Percentiles rank a stretch among this genome's conserved stretches.
Evolutionary conservation across 53 echinoderm and acorn worm genomes (phyloP).

Genomic region (Henricia sp.): DNA sequence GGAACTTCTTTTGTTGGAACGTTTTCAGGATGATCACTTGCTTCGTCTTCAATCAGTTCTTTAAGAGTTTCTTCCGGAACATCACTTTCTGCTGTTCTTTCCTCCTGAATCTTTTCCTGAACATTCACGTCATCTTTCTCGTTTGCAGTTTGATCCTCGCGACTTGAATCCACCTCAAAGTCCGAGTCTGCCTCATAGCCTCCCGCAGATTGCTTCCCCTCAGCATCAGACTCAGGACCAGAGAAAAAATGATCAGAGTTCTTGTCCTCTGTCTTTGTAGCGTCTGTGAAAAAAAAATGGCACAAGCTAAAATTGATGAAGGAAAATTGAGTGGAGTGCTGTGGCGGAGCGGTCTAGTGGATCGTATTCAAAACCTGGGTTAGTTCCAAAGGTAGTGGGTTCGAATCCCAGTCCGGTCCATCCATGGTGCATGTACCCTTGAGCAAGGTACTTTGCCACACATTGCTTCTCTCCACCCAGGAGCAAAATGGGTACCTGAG

Average conservation of each 20-base stretch:
- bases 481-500: no score
- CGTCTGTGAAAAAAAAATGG: not conserved
- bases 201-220: slow-evolving; percentile 47
- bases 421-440: no score
- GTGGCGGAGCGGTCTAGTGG: no score
- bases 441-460: no score
- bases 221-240: slow-evolving; percentile 69
- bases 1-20: slow-evolving; percentile 8
- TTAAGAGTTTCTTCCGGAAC: slow-evolving; percentile 43
- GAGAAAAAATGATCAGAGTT: slow-evolving; percentile 70
- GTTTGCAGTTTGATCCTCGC: slow-evolving; percentile 40
- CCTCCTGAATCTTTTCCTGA: slow-evolving; percentile 35
- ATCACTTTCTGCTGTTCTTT: slow-evolving; percentile 4
- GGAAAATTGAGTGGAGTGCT: not conserved
- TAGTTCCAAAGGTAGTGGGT: no score
- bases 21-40: not conserved
- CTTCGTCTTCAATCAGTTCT: slow-evolving; percentile 15
- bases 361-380: no score
- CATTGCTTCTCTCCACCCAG: no score
- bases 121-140: slow-evolving; percentile 36
- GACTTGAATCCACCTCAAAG: slow-evolving; percentile 72
- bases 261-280: slow-evolving; percentile 15
- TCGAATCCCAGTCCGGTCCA: no score
- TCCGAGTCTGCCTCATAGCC: slow-evolving; percentile 49
- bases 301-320: not conserved